Conservation (phyloP, 2,113 vertebrate genomes). For the Rallus limicola region DNA sequence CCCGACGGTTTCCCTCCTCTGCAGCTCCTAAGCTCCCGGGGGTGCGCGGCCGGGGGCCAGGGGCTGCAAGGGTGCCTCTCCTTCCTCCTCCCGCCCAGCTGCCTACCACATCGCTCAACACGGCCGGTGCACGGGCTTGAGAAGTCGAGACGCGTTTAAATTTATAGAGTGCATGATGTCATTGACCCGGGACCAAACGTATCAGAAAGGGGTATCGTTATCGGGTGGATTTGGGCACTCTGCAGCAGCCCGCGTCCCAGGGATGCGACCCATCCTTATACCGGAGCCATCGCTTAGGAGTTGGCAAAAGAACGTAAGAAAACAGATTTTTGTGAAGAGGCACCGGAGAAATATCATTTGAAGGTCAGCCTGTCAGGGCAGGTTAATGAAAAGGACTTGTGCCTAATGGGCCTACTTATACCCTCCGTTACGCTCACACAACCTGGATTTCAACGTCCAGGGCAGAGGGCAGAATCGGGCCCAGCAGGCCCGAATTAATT, state of each 20-base stretch:
- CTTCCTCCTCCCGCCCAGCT: not conserved
- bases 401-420: not conserved
- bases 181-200: not conserved
- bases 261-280: accelerated
- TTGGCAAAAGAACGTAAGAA: not conserved
- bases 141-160: not conserved
- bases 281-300: accelerated
- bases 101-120: not conserved
- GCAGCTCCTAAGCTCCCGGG: not conserved
- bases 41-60: not conserved
- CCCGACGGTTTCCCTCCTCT: not conserved
- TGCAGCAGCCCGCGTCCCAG: not conserved
- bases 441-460: not conserved
- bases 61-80: not conserved
- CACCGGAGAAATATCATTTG: slow-evolving; percentile 40
- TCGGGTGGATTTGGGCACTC: not conserved
- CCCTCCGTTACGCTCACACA: not conserved
- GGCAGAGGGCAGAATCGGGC: slow-evolving; percentile 31
- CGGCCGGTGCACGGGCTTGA: not conserved
- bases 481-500: slow-evolving; percentile 20
- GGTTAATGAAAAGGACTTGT: slow-evolving; percentile 57
- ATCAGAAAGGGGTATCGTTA: not conserved
- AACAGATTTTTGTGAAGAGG: not conserved
- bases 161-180: slow-evolving; percentile 38
- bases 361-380: slow-evolving; percentile 39